Base-by-base conservation (phyloP, 2,888 invertebrate genomes). In the Synergus itoensis region DNA sequence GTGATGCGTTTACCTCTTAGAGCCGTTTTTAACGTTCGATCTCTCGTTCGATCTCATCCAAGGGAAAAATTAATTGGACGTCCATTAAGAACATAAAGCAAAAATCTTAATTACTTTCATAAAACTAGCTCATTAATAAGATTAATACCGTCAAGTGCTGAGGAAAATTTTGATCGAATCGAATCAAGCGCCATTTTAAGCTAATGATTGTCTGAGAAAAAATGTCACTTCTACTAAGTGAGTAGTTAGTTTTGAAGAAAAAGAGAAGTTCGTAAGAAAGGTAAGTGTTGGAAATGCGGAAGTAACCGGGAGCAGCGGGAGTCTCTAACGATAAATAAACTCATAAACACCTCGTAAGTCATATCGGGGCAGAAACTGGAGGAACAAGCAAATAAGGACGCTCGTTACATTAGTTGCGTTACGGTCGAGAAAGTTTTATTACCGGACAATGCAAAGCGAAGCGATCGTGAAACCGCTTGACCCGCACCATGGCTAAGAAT, bases 401-500 rank as follows among this genome's bases (percentile, higher is more conserved):
- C 84, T 82, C 86, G 82, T 84, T 84, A 87, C 81, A 88, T 88
- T 84, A 86, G 84, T 76, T 77, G 78, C 85, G 87, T 88, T 84
- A 86, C 86, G 84, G 85, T 83, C 83, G 89, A 85, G 88, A 84
- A 85, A 86, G 81, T 86, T 87, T 87, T 87, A 87, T 85, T 84
- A 80, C 83, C 78, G 80, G 76, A 82, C 88, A 86, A 88, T 85
- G 80, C 73, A 73, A 73, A 73, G 36, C 53, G 45, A 69, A 69
- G 79, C 78, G 82, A 83, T 67, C 81, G 78, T 78, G 81, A 82
- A 85, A 81, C 81, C 84, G 86, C 81, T 85, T 81, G 81, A 83
- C 77, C 83, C 36, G 28, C 79, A 78, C 80, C 80, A 76, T 73
- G 63, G 76, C 76, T 36, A 18, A 62, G 82, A 80, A 81, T 85